Base-by-base conservation (phyloP, 2,888 invertebrate species). In the Elaeidobius kamerunicus region DNA sequence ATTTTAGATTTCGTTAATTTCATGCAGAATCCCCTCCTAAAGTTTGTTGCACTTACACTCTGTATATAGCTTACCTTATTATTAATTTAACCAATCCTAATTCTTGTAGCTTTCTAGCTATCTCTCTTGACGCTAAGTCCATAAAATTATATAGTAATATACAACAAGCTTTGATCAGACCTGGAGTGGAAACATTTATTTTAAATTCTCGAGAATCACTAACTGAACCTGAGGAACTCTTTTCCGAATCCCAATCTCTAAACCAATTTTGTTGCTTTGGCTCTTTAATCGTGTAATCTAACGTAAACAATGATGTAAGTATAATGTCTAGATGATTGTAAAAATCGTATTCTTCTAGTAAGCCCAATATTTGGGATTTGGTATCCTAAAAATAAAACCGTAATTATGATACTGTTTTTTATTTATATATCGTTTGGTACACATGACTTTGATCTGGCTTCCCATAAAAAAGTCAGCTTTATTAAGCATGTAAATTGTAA, bases 21-120 rank as follows among this genome's bases (percentile, higher is more conserved):
- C n/a, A n/a, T n/a, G n/a, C n/a, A n/a, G n/a, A n/a, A n/a, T n/a
- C n/a, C n/a, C n/a, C n/a, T n/a, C n/a, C n/a, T n/a, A n/a, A n/a
- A n/a, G n/a, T n/a, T n/a, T n/a, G n/a, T n/a, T n/a, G n/a, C n/a
- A n/a, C n/a, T n/a, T n/a, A n/a, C n/a, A n/a, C n/a, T n/a, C n/a
- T n/a, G n/a, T n/a, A n/a, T n/a, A 14, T 12, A 16, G 16, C 58
- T 62, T 68, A 78, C 78, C 74, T 70, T 50, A 78, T 71, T 52
- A 79, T 70, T 51, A 75, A 66, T 65, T 75, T 76, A 15, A 78
- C 69, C 19, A 79, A 60, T 1, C 76, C 76, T 60, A 69, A 66
- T 45, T 77, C 74, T 32, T 76, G 74, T 32, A 79, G 64, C 50
- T 69, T 68, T 12, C 63, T 66, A 23, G 73, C 64, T 9, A 76